These are phyloP conservation scores for Brassicogethes aeneus DNA, from an alignment of 2,888 invertebrate genomes.

Conservation along the genomic window DNA sequence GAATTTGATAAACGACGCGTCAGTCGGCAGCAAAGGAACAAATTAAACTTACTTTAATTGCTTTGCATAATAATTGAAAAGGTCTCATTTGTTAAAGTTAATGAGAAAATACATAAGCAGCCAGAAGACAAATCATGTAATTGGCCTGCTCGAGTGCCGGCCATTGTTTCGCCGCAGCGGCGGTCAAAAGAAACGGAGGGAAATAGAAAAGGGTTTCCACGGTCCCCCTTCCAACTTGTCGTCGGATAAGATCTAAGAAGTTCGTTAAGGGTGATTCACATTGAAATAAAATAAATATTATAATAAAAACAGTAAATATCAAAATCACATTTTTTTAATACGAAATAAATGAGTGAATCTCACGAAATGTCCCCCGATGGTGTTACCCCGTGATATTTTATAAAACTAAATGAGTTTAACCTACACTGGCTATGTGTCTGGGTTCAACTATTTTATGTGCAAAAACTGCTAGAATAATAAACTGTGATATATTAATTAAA, in stretches of 20 bases:
- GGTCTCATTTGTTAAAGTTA: constrained; percentile 1
- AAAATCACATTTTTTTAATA: too few species aligned
- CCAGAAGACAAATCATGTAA: constrained; percentile 29
- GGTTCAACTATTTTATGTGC: too few species aligned
- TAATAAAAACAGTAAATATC: too few species aligned
- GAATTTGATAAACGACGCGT: background rate
- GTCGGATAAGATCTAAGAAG: background rate
- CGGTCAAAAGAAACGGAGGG: constrained; percentile 10
- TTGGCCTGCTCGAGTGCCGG: constrained; percentile 29
- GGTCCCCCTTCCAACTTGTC: background rate
- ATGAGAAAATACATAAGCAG: constrained; percentile 2
- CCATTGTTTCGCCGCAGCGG: constrained; percentile 32
- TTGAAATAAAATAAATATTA: too few species aligned
- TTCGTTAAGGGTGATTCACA: too few species aligned
- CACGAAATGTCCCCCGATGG: too few species aligned
- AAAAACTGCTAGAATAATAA: too few species aligned
- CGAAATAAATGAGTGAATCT: too few species aligned
- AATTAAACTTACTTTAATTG: background rate
- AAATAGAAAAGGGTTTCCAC: background rate
- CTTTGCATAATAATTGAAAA: background rate
- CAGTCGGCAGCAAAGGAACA: background rate
- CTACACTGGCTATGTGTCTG: too few species aligned
- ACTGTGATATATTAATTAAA: too few species aligned
- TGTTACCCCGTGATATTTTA: too few species aligned
- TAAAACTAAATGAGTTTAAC: too few species aligned